Evolutionary conservation across 2,113 vertebrate genomes (phyloP).

Genomic region (Scophthalmus maximus): DNA sequence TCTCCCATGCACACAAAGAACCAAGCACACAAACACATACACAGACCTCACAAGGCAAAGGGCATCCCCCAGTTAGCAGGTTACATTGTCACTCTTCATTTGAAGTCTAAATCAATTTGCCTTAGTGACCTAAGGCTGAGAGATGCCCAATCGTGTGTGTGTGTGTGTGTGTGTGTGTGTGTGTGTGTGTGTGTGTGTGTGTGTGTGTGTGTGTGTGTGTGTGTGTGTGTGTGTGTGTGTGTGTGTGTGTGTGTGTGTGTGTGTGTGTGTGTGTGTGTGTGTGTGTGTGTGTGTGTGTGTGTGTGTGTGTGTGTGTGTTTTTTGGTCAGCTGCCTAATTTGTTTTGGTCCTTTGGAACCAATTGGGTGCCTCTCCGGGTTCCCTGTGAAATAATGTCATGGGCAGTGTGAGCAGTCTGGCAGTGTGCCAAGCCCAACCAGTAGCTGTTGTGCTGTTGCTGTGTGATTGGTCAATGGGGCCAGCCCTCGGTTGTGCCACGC

Average conservation of each 20-base stretch:
- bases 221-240: not conserved
- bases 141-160: constrained; percentile 30
- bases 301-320: not conserved
- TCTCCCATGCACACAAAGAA: not conserved
- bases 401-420: constrained; percentile 71
- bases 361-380: constrained; percentile 66
- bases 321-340: constrained; percentile 82
- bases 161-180: not conserved
- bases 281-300: constrained; percentile 12
- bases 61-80: not conserved
- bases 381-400: constrained; percentile 76
- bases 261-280: not conserved
- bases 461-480: constrained; percentile 74
- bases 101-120: constrained; percentile 29
- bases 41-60: not conserved
- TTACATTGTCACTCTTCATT: constrained; percentile 18
- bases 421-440: constrained; percentile 67
- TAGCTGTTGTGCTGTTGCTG: constrained; percentile 74
- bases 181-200: constrained; percentile 10
- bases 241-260: constrained; percentile 10
- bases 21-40: not conserved
- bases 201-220: not conserved
- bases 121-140: not conserved
- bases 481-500: constrained; percentile 33
- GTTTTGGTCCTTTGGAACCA: constrained; percentile 79